Base-by-base conservation (phyloP, 2,888 invertebrate species). In the Acanthosepion pharaonis region DNA sequence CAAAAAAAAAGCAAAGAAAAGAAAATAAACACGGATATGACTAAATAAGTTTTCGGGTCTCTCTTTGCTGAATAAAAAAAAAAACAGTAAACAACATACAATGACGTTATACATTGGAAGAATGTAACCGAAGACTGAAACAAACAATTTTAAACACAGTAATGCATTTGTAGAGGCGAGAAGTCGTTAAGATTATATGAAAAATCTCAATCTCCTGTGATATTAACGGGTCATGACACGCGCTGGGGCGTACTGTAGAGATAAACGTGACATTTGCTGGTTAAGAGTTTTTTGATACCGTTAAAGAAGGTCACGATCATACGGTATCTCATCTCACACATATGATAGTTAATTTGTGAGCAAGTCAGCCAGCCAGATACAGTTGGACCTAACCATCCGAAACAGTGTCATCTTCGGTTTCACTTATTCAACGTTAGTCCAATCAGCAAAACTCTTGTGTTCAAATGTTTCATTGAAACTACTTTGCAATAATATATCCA, bases 211-310 rank as follows among this genome's bases (percentile, higher is more conserved):
- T n/a, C n/a, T n/a, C 2, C n/a, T 33, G 78, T n/a, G 78, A 78
- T n/a, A 78, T 78, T n/a, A 78, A 33, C n/a, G n/a, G 78, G 78
- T 78, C 78, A 78, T n/a, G 78, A n/a, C 78, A 78, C 78, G 78
- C 5, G 78, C 78, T 78, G n/a, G 15, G 78, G 78, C 33, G 9
- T 5, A 11, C 11, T 0, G 33, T 23, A 15, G 15, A 78, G 78
- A 78, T 78, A 78, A 78, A n/a, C 42, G 3, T n/a, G n/a, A 78
- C 9, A n/a, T 78, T n/a, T n/a, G 78, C 3, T 64, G 64, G 28
- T 8, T 25, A 28, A 64, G 23, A 64, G 28, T 64, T 42, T 33
- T 28, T 8, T n/a, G 78, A 78, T 78, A 78, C 5, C 33, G 78
- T 78, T n/a, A 33, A 5, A n/a, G 33, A 8, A 9, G 33, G n/a